Base-by-base conservation (phyloP, 2,888 invertebrate species). In the Mesorhabditis belari region DNA sequence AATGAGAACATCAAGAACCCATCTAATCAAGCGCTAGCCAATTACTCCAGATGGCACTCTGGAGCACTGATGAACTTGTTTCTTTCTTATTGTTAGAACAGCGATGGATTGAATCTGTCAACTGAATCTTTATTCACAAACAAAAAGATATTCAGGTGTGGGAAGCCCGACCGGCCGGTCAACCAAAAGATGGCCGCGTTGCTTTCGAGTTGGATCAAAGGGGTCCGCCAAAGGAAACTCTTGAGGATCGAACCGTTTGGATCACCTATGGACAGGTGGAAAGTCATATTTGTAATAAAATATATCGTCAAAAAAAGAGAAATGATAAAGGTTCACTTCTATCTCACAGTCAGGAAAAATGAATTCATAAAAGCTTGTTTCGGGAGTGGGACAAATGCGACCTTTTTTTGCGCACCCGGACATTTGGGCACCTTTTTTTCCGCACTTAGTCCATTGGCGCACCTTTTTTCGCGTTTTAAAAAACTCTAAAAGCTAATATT, bases 201-300 rank as follows among this genome's bases (percentile, higher is more conserved):
- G 85, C 86, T 66, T 86, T 85, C 79, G 90, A 89, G 80, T 85
- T 95, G 59, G 84, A 86, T 58, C 87, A 87, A 80, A 90, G 91
- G 80, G 89, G 91, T 80, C 44, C 44, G n/a, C 90, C 91, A 24
- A 62, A 69, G 49, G 87, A 85, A 65, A 77, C 81, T 53, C 82
- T 95, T 68, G 96, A 96, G 77, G 92, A 92, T 67, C 89, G 92
- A 81, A 93, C 94, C 4, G 85, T 98, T 56, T 94, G 95, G 64
- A 91, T 98, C 80, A 96, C 96, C 84, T 93, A 93, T 81, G 96
- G 96, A 12, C 91, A 92, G 44, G 44, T 35, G n/a, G n/a, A n/a
- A n/a, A 35, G 2, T 35, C 44, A 35, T n/a, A n/a, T n/a, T n/a
- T n/a, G n/a, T n/a, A n/a, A n/a, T n/a, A n/a, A n/a, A n/a, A n/a